These are phyloP conservation scores for Drosophila kepulauana DNA, from an alignment of 1,140 invertebrate genomes.

Conservation along the genomic window DNA sequence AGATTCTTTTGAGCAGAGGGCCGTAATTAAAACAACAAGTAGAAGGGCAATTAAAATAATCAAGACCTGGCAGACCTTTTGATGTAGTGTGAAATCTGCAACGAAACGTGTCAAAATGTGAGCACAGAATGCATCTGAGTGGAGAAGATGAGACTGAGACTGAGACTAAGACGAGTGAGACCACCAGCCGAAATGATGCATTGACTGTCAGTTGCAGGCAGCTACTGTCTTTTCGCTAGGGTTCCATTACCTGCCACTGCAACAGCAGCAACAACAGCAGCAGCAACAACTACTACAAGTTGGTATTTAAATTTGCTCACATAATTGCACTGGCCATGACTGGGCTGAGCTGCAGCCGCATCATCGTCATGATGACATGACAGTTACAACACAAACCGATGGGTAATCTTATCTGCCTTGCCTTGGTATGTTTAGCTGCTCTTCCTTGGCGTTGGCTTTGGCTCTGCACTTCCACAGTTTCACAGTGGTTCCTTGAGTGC, in stretches of 20 bases:
- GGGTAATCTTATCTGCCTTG: constrained; percentile 52
- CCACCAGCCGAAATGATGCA: constrained; percentile 80
- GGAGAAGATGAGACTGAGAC: constrained; percentile 18
- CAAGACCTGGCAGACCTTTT: constrained; percentile 45
- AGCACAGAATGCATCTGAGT: constrained; percentile 23
- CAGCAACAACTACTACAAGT: constrained; percentile 10
- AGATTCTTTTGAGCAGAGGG: not conserved
- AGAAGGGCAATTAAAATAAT: constrained; percentile 73
- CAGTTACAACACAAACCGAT: constrained; percentile 72
- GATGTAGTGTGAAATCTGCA: constrained; percentile 76
- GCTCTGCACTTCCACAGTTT: constrained; percentile 10
- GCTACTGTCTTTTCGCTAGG: constrained; percentile 60
- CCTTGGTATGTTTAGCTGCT: constrained; percentile 13
- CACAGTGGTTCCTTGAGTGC: not conserved
- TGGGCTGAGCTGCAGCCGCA: constrained; percentile 53
- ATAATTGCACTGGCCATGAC: constrained; percentile 76
- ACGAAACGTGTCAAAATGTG: constrained; percentile 72
- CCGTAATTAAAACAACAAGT: constrained; percentile 70
- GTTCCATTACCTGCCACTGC: constrained; percentile 40
- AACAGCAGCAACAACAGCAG: constrained; percentile 1
- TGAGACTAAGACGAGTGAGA: constrained; percentile 36
- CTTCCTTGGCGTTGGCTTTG: constrained; percentile 24
- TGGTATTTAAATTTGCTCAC: constrained; percentile 80
- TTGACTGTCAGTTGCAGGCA: constrained; percentile 71
- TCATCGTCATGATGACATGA: constrained; percentile 80